Percentiles rank a stretch among this genome's conserved stretches.
Conservation (phyloP, 2,888 invertebrate genomes). For the Pyrrhia umbra region DNA sequence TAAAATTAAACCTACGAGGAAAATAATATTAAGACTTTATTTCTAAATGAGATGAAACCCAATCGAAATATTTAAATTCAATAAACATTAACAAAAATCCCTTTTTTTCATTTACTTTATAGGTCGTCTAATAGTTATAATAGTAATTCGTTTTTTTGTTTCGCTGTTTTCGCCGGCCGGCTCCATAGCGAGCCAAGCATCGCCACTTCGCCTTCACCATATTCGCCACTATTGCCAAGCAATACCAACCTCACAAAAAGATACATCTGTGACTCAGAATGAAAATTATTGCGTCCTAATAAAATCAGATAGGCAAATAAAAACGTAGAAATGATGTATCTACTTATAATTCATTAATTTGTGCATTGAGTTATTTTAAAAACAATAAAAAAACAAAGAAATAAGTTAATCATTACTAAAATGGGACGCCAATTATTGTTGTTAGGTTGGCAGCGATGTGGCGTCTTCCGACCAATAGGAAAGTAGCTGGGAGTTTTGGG, state of each 20-base stretch:
- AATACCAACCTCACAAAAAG: constrained; percentile 69
- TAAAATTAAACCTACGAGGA: constrained; percentile 4
- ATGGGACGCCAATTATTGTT: constrained; percentile 60
- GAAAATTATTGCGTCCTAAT: constrained; percentile 22
- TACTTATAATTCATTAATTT: constrained; percentile 29
- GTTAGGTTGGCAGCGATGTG: constrained; percentile 75
- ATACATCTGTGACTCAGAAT: constrained; percentile 71
- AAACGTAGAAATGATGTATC: background rate
- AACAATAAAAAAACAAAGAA: constrained; percentile 10
- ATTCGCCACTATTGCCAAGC: background rate
- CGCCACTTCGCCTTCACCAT: background rate
- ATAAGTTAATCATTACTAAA: constrained; percentile 37
- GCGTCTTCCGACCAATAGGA: constrained; percentile 77
- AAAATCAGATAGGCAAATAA: constrained; percentile 1
- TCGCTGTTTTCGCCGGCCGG: constrained; percentile 61
- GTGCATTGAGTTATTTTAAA: constrained; percentile 2
- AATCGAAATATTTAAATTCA: too few relatives aligned
- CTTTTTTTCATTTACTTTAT: background rate
- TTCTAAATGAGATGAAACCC: too few relatives aligned
- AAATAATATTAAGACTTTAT: background rate
- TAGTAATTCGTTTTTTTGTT: constrained; percentile 30
- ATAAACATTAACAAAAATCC: too few relatives aligned
- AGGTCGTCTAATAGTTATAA: background rate
- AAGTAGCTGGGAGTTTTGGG: constrained; percentile 56
- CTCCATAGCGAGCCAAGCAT: constrained; percentile 36